These are phyloP conservation scores for Siniperca chuatsi DNA, from an alignment of 2,113 vertebrate genomes.

Conservation along the genomic window DNA sequence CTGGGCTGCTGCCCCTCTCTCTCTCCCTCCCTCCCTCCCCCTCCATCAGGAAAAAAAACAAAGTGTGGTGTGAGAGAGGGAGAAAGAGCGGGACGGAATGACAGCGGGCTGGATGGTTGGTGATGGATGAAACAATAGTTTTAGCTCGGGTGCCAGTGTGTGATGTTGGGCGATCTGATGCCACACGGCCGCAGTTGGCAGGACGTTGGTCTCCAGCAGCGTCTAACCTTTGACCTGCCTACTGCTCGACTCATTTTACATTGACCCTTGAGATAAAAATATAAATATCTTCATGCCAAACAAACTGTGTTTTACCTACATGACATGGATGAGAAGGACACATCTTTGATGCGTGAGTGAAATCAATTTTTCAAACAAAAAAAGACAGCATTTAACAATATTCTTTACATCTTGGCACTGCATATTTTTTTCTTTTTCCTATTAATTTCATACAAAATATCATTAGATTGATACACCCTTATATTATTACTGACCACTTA, in stretches of 20 bases:
- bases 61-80: constrained; percentile 49
- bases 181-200: constrained; percentile 37
- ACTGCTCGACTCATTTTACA: constrained; percentile 72
- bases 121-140: constrained; percentile 65
- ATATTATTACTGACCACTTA: constrained; percentile 91
- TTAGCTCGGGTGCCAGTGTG: constrained; percentile 40
- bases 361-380: constrained; percentile 83
- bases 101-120: constrained; percentile 56
- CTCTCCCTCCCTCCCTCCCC: constrained; percentile 47
- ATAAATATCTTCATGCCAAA: constrained; percentile 61
- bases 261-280: constrained; percentile 71
- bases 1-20: constrained; percentile 69
- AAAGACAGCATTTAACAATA: constrained; percentile 90
- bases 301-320: constrained; percentile 75
- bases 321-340: constrained; percentile 74
- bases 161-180: constrained; percentile 27
- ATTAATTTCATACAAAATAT: constrained; percentile 91
- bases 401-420: constrained; percentile 98
- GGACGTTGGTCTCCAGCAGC: constrained; percentile 31
- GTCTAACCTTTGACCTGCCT: constrained; percentile 51
- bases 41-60: constrained; percentile 72
- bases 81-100: constrained; percentile 44
- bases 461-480: constrained; percentile 92
- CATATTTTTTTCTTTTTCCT: constrained; percentile 88
- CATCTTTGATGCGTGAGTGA: constrained; percentile 74